phyloP scores from a whole-genome alignment of 2,113 vertebrate genomes.

The Sisor rabdophorus region DNA sequence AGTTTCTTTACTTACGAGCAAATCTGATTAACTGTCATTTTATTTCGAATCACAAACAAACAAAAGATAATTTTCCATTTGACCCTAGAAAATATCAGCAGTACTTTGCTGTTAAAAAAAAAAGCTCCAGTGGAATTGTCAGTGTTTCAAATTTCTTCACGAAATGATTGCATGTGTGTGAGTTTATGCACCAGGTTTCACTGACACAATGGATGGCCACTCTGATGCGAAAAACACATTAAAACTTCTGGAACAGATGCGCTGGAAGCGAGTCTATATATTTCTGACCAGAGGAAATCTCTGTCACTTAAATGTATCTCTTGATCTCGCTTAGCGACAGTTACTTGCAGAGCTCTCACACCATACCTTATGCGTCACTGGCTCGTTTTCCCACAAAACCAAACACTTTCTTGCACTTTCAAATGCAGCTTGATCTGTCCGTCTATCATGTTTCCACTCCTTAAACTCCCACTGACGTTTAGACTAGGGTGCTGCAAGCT shows the following conservation, averaged over 20 bases:
- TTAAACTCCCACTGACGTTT: too few relatives aligned
- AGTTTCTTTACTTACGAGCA: not conserved
- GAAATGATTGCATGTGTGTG: not conserved
- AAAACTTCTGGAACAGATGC: constrained; percentile 46
- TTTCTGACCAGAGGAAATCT: constrained; percentile 37
- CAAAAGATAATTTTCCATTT: not conserved
- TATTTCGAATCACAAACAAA: not conserved
- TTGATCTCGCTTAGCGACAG: constrained; percentile 28
- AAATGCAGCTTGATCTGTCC: too few relatives aligned
- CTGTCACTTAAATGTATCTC: constrained; percentile 42
- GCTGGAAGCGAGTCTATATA: constrained; percentile 38
- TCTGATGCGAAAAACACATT: constrained; percentile 52
- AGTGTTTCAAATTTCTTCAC: constrained; percentile 28
- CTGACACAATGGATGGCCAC: constrained; percentile 34
- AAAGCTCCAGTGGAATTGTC: constrained; percentile 16
- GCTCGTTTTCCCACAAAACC: not conserved
- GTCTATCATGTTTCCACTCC: too few relatives aligned
- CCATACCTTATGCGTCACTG: constrained; percentile 15
- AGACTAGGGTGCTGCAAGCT: too few relatives aligned
- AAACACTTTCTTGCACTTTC: too few relatives aligned
- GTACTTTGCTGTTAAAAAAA: not conserved
- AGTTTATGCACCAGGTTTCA: constrained; percentile 8
- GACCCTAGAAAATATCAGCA: not conserved
- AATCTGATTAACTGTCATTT: not conserved
- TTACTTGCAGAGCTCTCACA: constrained; percentile 31